Evolutionary conservation across 2,113 vertebrate genomes (phyloP), one percentile per base, ranked within the genome.

Genomic region (Girardinichthys multiradiatus): DNA sequence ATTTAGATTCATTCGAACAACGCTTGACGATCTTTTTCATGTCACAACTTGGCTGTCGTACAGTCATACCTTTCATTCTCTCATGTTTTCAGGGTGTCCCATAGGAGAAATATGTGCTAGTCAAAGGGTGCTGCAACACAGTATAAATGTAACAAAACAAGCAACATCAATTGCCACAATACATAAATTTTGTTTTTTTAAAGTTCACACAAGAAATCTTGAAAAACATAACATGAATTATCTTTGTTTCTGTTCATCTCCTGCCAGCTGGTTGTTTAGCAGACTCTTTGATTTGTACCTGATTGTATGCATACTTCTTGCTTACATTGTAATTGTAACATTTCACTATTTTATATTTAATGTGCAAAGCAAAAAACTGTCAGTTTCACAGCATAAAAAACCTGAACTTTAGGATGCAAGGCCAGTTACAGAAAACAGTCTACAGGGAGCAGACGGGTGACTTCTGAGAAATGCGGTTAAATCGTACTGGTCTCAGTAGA

Each of bases 381-480:
- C 21, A n/a, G 17, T 51, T 24, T 60, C n/a, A 62, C 39, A 71
- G 59, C 24, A 63, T 66, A 37, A 24, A 30, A 62, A 62, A 11
- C 29, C 19, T 62, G 29, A 17, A 7, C 60, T 4, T 21, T 17
- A 57, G 2, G 27, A 59, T 27, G 64, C 11, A 61, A 17, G 65
- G n/a, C n/a, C 42, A 76, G 26, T 86, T 48, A 54, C 70, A 69
- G 45, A n/a, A 70, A 74, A 21, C 48, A 26, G 51, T 78, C 90
- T 89, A 88, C 85, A 91, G 84, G 87, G 86, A 80, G 90, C 90
- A 91, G 78, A 68, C 70, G 60, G 54, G 76, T 86, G 72, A 67
- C 2, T 68, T 13, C 15, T 65, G 74, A 70, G 45, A 69, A 80
- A 79, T 66, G 80, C 64, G 78, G 79, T 57, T 77, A 78, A 60